Conservation (phyloP, 2,797 vertebrate species). For the Paramormyrops hopkinsi region DNA sequence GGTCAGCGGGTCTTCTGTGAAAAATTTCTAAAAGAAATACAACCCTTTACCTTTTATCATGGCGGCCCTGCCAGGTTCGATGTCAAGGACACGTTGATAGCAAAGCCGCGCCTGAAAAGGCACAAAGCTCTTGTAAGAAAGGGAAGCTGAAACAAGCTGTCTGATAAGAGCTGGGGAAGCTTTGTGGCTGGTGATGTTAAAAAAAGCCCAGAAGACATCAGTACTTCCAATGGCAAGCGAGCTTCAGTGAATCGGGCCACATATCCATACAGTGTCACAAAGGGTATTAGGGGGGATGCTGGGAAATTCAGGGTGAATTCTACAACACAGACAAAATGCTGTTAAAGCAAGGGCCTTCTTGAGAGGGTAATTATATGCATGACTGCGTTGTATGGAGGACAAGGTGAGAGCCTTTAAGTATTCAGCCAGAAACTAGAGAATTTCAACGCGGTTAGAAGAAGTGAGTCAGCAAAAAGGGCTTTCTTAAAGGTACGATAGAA, state of each 20-base stretch:
- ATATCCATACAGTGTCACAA: not conserved
- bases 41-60: slow-evolving; percentile 68
- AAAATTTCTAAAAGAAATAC: not conserved
- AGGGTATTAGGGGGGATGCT: not conserved
- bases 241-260: not conserved
- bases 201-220: not conserved
- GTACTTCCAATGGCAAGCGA: not conserved
- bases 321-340: not conserved
- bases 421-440: not conserved
- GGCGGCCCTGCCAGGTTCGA: slow-evolving; percentile 60
- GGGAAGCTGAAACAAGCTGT: not conserved
- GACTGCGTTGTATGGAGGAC: not conserved
- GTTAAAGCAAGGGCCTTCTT: not conserved
- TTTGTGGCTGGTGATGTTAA: not conserved
- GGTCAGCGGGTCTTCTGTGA: not conserved
- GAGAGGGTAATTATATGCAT: not conserved
- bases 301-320: not conserved
- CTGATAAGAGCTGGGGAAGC: not conserved
- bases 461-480: not conserved
- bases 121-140: not conserved
- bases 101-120: slow-evolving; percentile 67
- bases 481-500: not conserved
- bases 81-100: slow-evolving; percentile 71
- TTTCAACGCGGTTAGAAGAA: not conserved
- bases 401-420: not conserved